phyloP scores from a whole-genome alignment of 2,113 vertebrate species.

The Xenopus tropicalis region UCB_Xtro_10.0 CM004445.2:68691001-68691500 shows the following conservation, averaged over 20 bases:
- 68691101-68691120: slow-evolving; percentile 93
- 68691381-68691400: no score
- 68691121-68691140: slow-evolving; percentile 93
- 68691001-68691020: no score
- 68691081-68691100: slow-evolving; percentile 97
- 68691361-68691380: no score
- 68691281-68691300: slow-evolving; percentile 63
- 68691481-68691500: no score
- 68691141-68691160: slow-evolving; percentile 95
- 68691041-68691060: slow-evolving; percentile 23
- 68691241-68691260: slow-evolving; percentile 32
- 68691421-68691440: no score
- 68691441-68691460: no score
- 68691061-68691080: slow-evolving; percentile 85
- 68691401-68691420: no score
- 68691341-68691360: no score
- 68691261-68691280: slow-evolving; percentile 52
- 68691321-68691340: not conserved
- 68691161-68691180: slow-evolving; percentile 50
- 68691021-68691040: no score
- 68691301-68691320: slow-evolving; percentile 68
- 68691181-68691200: slow-evolving; percentile 67
- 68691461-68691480: no score
- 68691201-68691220: slow-evolving; percentile 51
- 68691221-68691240: slow-evolving; percentile 54